A percentile compares a stretch with the other conserved stretches of the same genome.
phyloP scores from a whole-genome alignment of 2,797 vertebrate genomes.

The Falco novaeseelandiae region DNA sequence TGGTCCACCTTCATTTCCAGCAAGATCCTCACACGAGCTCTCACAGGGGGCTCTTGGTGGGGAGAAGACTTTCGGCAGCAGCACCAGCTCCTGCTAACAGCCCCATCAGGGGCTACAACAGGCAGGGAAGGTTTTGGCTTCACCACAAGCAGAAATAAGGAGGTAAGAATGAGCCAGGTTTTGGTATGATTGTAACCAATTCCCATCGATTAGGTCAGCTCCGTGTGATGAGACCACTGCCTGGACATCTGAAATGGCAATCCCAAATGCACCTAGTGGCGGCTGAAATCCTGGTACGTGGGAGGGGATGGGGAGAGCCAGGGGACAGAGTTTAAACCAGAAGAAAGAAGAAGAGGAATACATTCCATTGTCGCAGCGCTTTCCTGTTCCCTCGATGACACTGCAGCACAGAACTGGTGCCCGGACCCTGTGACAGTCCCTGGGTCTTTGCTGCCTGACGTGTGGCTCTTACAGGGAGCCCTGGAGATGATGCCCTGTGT shows the following conservation, averaged over 20 bases:
- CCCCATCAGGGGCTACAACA: neutral
- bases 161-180: neutral
- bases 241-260: neutral
- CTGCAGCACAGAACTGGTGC: neutral
- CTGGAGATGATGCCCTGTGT: accelerated
- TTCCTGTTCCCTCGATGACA: neutral
- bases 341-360: neutral
- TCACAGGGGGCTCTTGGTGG: neutral
- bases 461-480: neutral
- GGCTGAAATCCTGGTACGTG: neutral
- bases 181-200: neutral
- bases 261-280: accelerated
- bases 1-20: neutral
- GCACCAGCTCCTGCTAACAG: neutral
- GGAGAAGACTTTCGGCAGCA: neutral
- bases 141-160: neutral
- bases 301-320: neutral
- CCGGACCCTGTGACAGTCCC: neutral
- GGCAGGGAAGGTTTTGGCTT: neutral
- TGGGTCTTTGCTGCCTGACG: neutral
- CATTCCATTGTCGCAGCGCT: accelerated
- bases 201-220: neutral
- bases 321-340: neutral
- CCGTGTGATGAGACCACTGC: neutral
- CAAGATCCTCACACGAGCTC: neutral